Percentiles rank a stretch among this genome's conserved stretches.
These are phyloP conservation scores for Macrophya annulata DNA, from an alignment of 2,888 invertebrate genomes.

Conservation along the genomic window DNA sequence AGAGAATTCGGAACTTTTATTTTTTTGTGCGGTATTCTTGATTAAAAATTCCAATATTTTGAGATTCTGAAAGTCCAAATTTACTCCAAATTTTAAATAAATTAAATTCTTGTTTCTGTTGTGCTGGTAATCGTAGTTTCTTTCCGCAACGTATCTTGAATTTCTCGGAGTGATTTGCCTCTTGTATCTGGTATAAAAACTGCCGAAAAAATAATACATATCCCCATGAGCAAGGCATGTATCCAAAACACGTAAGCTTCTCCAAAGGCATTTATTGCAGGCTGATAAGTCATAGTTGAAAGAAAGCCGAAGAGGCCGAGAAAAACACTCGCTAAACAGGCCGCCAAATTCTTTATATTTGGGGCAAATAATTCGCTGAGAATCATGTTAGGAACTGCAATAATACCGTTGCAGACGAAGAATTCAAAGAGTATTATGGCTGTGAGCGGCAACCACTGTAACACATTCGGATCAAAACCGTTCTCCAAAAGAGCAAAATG, in stretches of 20 bases:
- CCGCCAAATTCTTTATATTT: constrained; percentile 69
- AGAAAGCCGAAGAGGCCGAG: constrained; percentile 69
- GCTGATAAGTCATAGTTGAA: constrained; percentile 68
- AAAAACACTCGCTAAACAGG: constrained; percentile 67
- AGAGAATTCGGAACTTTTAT: neutral
- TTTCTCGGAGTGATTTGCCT: constrained; percentile 69
- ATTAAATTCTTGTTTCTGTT: neutral
- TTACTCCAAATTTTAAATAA: neutral
- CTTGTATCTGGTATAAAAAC: constrained; percentile 70
- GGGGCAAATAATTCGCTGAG: constrained; percentile 72
- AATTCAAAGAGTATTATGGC: constrained; percentile 65
- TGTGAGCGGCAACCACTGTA: constrained; percentile 69
- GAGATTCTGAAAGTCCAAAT: neutral
- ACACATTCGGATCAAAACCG: constrained; percentile 58
- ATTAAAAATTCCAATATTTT: neutral
- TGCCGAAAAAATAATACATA: constrained; percentile 59
- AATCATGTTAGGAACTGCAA: constrained; percentile 69
- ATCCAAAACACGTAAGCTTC: constrained; percentile 70
- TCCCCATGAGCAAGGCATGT: constrained; percentile 63
- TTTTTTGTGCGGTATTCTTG: neutral
- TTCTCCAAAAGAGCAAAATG: constrained; percentile 67
- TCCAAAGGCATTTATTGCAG: constrained; percentile 64
- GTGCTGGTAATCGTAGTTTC: neutral
- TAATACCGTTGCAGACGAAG: constrained; percentile 65
- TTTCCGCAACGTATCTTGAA: constrained; percentile 54